Percentiles rank a stretch among this genome's conserved stretches.
These are phyloP conservation scores for Drosophila pseudoobscura DNA, from an alignment of 1,140 invertebrate genomes.

Conservation along the genomic window DNA sequence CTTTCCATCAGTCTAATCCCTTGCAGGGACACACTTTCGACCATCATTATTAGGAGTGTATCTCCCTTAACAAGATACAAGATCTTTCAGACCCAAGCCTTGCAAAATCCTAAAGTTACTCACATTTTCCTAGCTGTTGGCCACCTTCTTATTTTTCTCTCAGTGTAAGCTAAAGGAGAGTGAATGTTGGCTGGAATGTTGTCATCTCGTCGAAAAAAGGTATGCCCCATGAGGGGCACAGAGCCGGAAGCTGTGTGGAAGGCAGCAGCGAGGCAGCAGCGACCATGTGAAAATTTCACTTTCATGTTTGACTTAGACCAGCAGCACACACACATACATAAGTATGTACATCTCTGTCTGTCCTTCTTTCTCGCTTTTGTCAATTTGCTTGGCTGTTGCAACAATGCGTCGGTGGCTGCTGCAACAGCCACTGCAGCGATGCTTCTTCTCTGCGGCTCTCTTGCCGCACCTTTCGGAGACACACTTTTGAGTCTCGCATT, in stretches of 20 bases:
- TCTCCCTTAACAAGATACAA: too few relatives aligned
- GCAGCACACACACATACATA: conserved; percentile 28
- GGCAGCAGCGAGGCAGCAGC: conserved; percentile 47
- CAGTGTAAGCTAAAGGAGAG: too few relatives aligned
- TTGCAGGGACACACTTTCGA: too few relatives aligned
- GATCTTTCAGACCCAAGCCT: too few relatives aligned
- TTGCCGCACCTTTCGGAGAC: conserved; percentile 36
- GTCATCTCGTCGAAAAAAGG: conserved; percentile 64
- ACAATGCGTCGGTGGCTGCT: conserved; percentile 53
- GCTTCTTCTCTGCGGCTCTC: conserved; percentile 28
- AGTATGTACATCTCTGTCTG: conserved; percentile 21
- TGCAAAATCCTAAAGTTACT: too few relatives aligned
- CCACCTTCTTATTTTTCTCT: too few relatives aligned
- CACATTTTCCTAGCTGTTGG: too few relatives aligned
- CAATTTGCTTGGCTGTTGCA: conserved; percentile 48
- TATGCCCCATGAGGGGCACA: conserved; percentile 49
- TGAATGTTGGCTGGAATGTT: conserved; percentile 9
- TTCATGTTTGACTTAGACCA: conserved; percentile 59
- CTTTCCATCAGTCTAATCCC: too few relatives aligned
- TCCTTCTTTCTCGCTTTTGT: conserved; percentile 24
- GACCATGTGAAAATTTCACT: conserved; percentile 70
- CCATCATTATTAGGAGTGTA: too few relatives aligned
- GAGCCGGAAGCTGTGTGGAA: conserved; percentile 9
- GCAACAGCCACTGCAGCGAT: conserved; percentile 16
- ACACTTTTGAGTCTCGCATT: conserved; percentile 41